Percentiles rank a stretch among this genome's conserved stretches.
phyloP scores from a whole-genome alignment of 2,888 invertebrate genomes.

The Esperia sulphurella region DNA sequence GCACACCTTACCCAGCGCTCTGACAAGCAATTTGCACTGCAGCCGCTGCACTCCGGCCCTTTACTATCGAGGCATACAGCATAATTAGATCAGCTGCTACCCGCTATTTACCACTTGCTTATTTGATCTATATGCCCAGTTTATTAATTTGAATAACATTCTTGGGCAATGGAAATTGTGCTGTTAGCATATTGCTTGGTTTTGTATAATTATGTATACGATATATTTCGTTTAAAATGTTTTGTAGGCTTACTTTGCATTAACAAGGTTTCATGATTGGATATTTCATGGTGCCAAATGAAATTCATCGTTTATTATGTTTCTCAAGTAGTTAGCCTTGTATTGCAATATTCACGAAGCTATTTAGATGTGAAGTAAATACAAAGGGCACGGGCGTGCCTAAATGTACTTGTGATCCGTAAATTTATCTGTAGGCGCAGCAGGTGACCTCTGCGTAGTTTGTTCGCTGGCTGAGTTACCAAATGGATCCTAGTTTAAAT shows the following conservation, averaged over 20 bases:
- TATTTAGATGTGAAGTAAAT: slow-evolving; percentile 63
- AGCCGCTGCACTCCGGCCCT: slow-evolving; percentile 50
- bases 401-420: slow-evolving; percentile 29
- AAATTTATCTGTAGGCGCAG: slow-evolving; percentile 70
- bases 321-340: slow-evolving; percentile 27
- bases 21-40: slow-evolving; percentile 52
- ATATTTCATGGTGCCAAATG: no score
- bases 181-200: slow-evolving; percentile 20
- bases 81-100: slow-evolving; percentile 34
- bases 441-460: slow-evolving; percentile 70
- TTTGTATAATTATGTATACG: no score
- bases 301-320: not conserved
- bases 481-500: not conserved
- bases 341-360: slow-evolving; percentile 45
- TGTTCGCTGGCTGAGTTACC: slow-evolving; percentile 53
- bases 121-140: slow-evolving; percentile 28
- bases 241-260: no score
- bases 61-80: slow-evolving; percentile 40
- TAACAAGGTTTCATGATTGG: no score
- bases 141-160: slow-evolving; percentile 33
- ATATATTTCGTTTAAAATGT: no score
- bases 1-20: slow-evolving; percentile 49
- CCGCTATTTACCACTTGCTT: slow-evolving; percentile 21
- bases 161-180: slow-evolving; percentile 28
- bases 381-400: slow-evolving; percentile 71